Evolutionary conservation across 92 coral and sea anemone genomes (phyloP), one percentile per base, ranked within the genome.

Genomic region (Phenganax stokvisi): DNA sequence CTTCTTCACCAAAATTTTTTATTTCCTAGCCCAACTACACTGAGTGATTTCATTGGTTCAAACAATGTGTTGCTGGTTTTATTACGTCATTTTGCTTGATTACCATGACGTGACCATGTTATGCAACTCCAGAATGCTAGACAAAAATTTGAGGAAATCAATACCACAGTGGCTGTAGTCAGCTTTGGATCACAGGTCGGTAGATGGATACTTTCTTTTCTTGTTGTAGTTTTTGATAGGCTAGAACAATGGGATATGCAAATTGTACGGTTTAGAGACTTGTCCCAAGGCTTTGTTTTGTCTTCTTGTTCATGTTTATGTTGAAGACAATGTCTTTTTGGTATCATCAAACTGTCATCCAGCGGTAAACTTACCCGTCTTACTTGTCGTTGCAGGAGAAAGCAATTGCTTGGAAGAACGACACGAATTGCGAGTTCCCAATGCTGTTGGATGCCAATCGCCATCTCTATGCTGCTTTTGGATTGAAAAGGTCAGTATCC

Each of bases 51-150:
- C 37, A 72, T 90, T 63, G 76, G 83, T 51, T 76, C 88, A 51
- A 79, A 70, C 27, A 74, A 79, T 72, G 85, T 91, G 7, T 76
- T 94, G 51, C 81, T 94, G 81, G 88, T 94, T 15, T 86, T 94
- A 16, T 83, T 94, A 57, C 93, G 98, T 37, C 98, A 94, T 75
- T 94, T 94, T 94, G 98, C 98, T 0, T 94, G 98, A 94, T 90
- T 94, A n/a, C 98, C 98, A 0, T 94, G 98, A 94, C 98, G 98
- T 82, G 92, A 89, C 83, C 98, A 94, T 87, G 96, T 90, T 65
- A 87, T 89, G 56, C 91, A 88, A 77, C 87, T 94, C 60, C 89
- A 89, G 87, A 74, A 89, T 30, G 79, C 66, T 51, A 88, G 56
- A 77, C 80, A 85, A 54, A 91, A 87, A 82, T 85, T 94, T 75